These are phyloP conservation scores for Paralvinella palmiformis DNA, from an alignment of 1,140 invertebrate genomes.

Conservation along the genomic window DNA sequence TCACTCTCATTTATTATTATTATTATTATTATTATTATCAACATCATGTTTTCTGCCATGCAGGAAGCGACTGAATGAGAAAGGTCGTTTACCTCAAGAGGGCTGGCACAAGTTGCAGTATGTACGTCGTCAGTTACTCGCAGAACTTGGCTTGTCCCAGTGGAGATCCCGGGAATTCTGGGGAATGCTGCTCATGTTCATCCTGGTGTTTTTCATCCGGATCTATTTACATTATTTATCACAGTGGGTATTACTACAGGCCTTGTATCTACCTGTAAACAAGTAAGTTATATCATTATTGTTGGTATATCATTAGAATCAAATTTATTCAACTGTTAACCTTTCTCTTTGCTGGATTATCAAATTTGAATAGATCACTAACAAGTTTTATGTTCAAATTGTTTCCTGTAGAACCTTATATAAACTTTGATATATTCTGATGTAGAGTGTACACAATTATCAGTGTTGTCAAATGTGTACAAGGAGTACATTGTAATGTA, in stretches of 20 bases:
- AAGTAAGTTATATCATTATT: conserved; percentile 32
- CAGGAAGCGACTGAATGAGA: conserved; percentile 11
- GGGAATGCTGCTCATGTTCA: conserved; percentile 43
- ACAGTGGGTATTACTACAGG: conserved; percentile 41
- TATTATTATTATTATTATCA: too few species aligned
- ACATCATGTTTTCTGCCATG: too few species aligned
- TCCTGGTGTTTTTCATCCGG: conserved; percentile 38
- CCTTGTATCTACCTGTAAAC: conserved; percentile 42
- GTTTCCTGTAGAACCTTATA: too few species aligned
- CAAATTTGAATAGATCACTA: too few species aligned
- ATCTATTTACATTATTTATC: conserved; percentile 39
- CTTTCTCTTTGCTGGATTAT: too few species aligned
- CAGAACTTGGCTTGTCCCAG: conserved; percentile 42
- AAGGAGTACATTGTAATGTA: too few species aligned
- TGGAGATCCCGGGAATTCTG: conserved; percentile 46
- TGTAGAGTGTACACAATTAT: too few species aligned
- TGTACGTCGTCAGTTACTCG: conserved; percentile 37
- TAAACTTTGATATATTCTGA: too few species aligned
- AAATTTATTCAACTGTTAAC: too few species aligned
- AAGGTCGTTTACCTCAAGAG: conserved; percentile 29
- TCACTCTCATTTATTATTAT: too few species aligned
- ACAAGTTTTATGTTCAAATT: too few species aligned
- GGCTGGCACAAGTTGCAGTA: conserved; percentile 38
- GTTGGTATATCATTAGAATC: not conserved
- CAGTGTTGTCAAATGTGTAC: too few species aligned